phyloP scores from a whole-genome alignment of 2,797 vertebrate genomes.

The Echiichthys vipera region DNA sequence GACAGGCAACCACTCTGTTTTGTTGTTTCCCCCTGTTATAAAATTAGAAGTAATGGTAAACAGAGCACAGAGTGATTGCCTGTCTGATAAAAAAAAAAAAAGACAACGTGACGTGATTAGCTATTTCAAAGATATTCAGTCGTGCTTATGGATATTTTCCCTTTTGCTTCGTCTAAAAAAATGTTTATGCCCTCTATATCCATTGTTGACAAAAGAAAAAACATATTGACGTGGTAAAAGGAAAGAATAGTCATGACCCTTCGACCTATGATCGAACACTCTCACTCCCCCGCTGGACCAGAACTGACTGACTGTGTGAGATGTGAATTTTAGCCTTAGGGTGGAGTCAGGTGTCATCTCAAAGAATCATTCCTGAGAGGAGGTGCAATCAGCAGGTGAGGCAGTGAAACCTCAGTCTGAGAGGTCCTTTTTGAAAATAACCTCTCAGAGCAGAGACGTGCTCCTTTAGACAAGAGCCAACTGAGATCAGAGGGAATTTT shows the following conservation, averaged over 20 bases:
- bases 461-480: slow-evolving; percentile 5
- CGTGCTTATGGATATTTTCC: neutral
- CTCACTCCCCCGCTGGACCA: slow-evolving; percentile 2
- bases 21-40: neutral
- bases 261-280: slow-evolving; percentile 10
- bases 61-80: no score
- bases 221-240: neutral
- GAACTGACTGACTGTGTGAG: slow-evolving; percentile 10
- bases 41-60: no score
- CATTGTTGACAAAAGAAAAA: slow-evolving; percentile 7
- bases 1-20: neutral
- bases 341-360: slow-evolving; percentile 26
- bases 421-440: slow-evolving; percentile 26
- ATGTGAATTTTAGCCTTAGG: slow-evolving; percentile 47
- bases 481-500: neutral
- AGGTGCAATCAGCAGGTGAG: slow-evolving; percentile 18
- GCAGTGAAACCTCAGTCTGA: slow-evolving; percentile 21
- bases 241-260: slow-evolving; percentile 14
- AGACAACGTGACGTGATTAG: slow-evolving; percentile 19
- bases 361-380: slow-evolving; percentile 26
- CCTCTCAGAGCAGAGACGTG: slow-evolving; percentile 1
- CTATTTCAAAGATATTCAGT: neutral
- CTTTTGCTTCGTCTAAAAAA: slow-evolving; percentile 4
- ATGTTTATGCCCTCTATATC: neutral
- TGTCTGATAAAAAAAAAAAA: no score